phyloP scores from a whole-genome alignment of 1,140 invertebrate genomes.

The Anadara kagoshimensis region DNA sequence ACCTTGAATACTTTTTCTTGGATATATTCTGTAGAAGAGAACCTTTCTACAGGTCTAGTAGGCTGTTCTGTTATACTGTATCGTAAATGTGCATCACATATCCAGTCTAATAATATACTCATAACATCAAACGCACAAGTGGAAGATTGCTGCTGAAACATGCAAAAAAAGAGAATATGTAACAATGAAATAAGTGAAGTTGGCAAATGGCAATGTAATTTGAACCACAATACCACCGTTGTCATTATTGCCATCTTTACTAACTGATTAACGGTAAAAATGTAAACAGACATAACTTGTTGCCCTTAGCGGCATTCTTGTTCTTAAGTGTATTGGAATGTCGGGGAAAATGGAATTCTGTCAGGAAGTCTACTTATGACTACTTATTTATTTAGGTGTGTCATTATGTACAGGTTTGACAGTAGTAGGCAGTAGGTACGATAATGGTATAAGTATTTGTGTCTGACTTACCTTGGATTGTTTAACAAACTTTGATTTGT shows the following conservation, averaged over 20 bases:
- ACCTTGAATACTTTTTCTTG: slow-evolving; percentile 70
- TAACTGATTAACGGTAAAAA: no score
- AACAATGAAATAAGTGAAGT: neutral
- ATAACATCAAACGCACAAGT: slow-evolving; percentile 54
- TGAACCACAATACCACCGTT: neutral
- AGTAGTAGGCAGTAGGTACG: no score
- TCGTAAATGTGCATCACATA: slow-evolving; percentile 67
- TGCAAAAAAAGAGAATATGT: slow-evolving; percentile 9
- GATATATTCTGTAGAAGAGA: slow-evolving; percentile 55
- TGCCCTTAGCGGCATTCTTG: no score
- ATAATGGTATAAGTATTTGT: no score
- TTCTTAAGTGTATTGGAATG: no score
- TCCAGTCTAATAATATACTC: slow-evolving; percentile 66
- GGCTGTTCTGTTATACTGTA: slow-evolving; percentile 61
- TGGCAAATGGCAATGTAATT: neutral
- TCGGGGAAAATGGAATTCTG: no score
- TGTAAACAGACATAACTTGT: slow-evolving; percentile 1
- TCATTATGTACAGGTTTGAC: no score
- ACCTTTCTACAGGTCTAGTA: slow-evolving; percentile 57
- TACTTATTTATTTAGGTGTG: no score
- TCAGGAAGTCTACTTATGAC: no score
- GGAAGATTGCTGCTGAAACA: slow-evolving; percentile 31
- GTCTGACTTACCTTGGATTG: slow-evolving; percentile 35
- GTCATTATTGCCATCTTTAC: no score
- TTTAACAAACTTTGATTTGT: slow-evolving; percentile 46